phyloP scores from a whole-genome alignment of 53 echinoderm and acorn worm genomes.

The Henricia sp. region DNA sequence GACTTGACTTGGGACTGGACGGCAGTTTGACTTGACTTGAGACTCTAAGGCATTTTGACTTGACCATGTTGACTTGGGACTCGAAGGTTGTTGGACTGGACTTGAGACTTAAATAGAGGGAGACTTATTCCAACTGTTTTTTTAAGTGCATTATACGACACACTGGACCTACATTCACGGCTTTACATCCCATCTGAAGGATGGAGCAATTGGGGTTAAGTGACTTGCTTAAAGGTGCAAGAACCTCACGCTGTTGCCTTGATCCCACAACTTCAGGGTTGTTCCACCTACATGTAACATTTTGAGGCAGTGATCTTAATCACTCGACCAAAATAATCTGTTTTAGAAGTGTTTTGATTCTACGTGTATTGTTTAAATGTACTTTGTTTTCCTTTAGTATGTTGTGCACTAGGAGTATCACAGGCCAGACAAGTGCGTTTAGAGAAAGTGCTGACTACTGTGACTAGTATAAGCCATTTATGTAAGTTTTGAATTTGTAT shows the following conservation, averaged over 20 bases:
- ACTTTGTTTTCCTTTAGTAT: neutral
- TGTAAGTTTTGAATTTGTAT: conserved; percentile 16
- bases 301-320: neutral
- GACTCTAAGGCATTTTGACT: too few species aligned
- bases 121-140: too few species aligned
- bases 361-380: neutral
- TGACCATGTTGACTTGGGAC: neutral
- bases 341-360: neutral
- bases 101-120: too few species aligned
- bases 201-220: too few species aligned
- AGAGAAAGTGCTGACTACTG: neutral
- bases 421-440: neutral
- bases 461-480: conserved; percentile 15
- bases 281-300: neutral
- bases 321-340: neutral
- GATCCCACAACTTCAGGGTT: neutral
- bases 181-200: too few species aligned
- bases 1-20: too few species aligned
- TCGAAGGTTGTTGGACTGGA: neutral
- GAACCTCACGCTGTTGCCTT: neutral
- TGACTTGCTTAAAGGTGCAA: too few species aligned
- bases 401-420: neutral
- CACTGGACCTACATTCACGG: too few species aligned
- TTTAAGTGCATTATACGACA: too few species aligned
- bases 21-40: too few species aligned